Percentiles rank a stretch among this genome's conserved stretches.
Evolutionary conservation across 37 sponge, comb jelly and placozoan species (phyloP).

Genomic region (Cladorhizidae sp.): DNA sequence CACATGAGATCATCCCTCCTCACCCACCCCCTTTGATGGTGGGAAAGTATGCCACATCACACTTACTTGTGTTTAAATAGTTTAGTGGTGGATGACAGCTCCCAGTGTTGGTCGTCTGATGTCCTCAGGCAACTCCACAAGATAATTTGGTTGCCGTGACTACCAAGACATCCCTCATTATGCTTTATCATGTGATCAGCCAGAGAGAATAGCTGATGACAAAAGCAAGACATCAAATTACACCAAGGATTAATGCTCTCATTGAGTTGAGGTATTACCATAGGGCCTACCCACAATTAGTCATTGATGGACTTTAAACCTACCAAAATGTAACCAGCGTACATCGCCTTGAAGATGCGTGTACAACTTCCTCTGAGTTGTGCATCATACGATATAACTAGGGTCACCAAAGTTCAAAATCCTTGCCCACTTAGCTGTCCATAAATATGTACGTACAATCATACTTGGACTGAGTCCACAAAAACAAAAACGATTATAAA

Average conservation of each 20-base stretch:
- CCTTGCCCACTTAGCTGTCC: too few relatives aligned
- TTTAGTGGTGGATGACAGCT: slow-evolving; percentile 8
- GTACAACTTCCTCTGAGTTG: too few relatives aligned
- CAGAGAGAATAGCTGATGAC: slow-evolving; percentile 7
- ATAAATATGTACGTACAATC: too few relatives aligned
- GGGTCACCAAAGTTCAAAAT: too few relatives aligned
- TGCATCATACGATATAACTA: too few relatives aligned
- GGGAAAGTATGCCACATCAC: background rate
- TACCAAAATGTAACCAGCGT: too few relatives aligned
- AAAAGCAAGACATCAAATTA: background rate
- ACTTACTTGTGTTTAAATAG: slow-evolving; percentile 23
- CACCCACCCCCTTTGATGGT: background rate
- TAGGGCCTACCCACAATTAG: too few relatives aligned
- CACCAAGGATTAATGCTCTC: background rate
- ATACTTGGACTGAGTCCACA: too few relatives aligned
- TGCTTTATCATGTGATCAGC: slow-evolving; percentile 44
- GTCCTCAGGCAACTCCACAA: slow-evolving; percentile 32
- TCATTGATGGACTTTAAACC: too few relatives aligned
- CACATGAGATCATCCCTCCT: background rate
- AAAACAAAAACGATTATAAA: too few relatives aligned
- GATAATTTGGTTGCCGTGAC: slow-evolving; percentile 7
- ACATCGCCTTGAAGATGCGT: too few relatives aligned
- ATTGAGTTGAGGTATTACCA: background rate
- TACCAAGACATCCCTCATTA: slow-evolving; percentile 45
- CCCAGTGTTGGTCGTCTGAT: slow-evolving; percentile 52